These are phyloP conservation scores for Holothuria scabra DNA, from an alignment of 53 echinoderm and acorn worm species.

Conservation along the genomic window DNA sequence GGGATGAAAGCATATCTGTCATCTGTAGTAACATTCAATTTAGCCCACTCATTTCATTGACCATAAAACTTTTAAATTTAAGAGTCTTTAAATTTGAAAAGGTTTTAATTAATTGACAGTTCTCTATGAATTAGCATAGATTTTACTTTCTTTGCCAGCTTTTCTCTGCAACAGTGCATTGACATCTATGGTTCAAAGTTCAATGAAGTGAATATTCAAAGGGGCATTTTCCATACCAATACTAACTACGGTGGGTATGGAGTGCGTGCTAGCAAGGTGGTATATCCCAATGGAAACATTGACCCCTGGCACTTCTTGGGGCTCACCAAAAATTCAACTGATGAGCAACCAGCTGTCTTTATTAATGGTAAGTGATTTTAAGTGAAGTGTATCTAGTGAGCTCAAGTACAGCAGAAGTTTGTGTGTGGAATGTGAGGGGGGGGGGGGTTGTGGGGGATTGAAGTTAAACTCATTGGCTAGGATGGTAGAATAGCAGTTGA, in stretches of 20 bases:
- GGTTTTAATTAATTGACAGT: too few species aligned
- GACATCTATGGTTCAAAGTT: slow-evolving; percentile 89
- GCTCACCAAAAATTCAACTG: slow-evolving; percentile 63
- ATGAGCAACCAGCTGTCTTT: slow-evolving; percentile 71
- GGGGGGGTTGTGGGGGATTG: too few species aligned
- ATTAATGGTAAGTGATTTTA: slow-evolving; percentile 81
- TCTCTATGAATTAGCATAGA: too few species aligned
- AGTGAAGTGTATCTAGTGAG: neutral
- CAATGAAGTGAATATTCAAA: slow-evolving; percentile 67
- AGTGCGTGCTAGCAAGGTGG: slow-evolving; percentile 71
- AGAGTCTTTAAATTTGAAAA: too few species aligned
- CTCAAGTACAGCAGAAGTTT: neutral
- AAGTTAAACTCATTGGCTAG: too few species aligned
- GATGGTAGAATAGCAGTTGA: too few species aligned
- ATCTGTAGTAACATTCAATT: too few species aligned
- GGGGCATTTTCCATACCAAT: slow-evolving; percentile 79
- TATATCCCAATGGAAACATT: slow-evolving; percentile 96
- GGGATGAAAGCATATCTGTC: too few species aligned
- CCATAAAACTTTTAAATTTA: too few species aligned
- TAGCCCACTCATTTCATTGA: too few species aligned
- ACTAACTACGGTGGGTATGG: slow-evolving; percentile 91
- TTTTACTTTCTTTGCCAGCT: slow-evolving; percentile 59
- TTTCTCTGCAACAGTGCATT: slow-evolving; percentile 83
- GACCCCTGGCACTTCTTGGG: slow-evolving; percentile 97
- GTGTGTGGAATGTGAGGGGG: neutral